Evolutionary conservation across 2,113 vertebrate species (phyloP), one percentile per base, ranked within the genome.

Genomic region (Odontesthes bonariensis): DNA sequence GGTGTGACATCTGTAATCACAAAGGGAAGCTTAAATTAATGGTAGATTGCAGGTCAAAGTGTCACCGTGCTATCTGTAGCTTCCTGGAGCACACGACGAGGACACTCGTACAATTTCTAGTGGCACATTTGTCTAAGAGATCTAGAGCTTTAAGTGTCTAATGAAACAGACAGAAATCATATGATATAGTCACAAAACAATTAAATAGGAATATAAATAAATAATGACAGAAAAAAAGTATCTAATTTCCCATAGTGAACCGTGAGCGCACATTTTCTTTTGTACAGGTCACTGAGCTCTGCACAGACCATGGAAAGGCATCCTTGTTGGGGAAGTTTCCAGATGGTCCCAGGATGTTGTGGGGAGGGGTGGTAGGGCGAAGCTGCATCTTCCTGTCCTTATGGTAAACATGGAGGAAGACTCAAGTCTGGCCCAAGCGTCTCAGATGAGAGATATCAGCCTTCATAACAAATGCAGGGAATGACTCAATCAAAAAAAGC

Each of bases 331-430:
- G 85, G 72, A 78, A 82, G 76, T 75, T 81, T 77, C 89, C 77
- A 88, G 78, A 92, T 84, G 91, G 87, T 87, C 88, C 87, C 83
- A 89, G 91, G 87, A 92, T 91, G 90, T 88, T 83, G 66, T 86
- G 54, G 86, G 92, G 86, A 88, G 91, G 88, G 84, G 89, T 86
- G 44, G 84, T 64, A 71, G 75, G 79, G 82, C 79, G 10, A 89
- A 87, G 85, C 83, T 62, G 76, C 87, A 90, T 92, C 88, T 93
- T 91, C 91, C 92, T 90, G 90, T 86, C 81, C 59, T 75, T 79
- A 73, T 61, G 75, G 86, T 89, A 91, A 93, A 93, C 91, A 93
- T 10, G 51, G 79, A 83, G 56, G 77, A 90, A 77, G 75, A 78
- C 68, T 77, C 51, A 38, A 66, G 86, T 85, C 81, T 81, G 84